These are phyloP conservation scores for Drosophila flavopinicola DNA, from an alignment of 2,888 invertebrate species.

Conservation along the genomic window DNA sequence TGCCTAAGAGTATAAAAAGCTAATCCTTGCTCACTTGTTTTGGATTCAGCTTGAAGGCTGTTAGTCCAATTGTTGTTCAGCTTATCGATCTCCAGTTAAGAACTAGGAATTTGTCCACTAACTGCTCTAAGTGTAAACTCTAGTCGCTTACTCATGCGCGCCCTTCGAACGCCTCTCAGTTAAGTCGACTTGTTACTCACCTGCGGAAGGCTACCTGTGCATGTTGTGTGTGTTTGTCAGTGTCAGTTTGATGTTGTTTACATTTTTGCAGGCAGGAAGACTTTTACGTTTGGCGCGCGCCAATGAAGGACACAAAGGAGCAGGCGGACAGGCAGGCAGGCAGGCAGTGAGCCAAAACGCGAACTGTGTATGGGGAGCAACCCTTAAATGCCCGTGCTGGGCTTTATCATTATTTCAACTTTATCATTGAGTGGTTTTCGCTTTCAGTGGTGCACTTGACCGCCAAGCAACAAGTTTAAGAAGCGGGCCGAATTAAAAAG, in stretches of 20 bases:
- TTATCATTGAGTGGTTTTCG: constrained; percentile 62
- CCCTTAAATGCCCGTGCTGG: constrained; percentile 38
- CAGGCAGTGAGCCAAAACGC: neutral
- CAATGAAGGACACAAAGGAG: constrained; percentile 27
- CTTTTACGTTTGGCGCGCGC: constrained; percentile 41
- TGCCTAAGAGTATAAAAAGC: too few species aligned
- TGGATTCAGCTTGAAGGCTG: too few species aligned
- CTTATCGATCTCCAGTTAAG: neutral
- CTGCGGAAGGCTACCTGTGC: constrained; percentile 13
- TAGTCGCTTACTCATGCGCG: constrained; percentile 69
- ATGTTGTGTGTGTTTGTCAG: constrained; percentile 15
- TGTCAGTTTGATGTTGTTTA: constrained; percentile 65
- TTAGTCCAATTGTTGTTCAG: neutral
- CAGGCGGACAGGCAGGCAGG: neutral
- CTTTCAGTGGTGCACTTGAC: constrained; percentile 72
- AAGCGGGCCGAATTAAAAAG: constrained; percentile 53
- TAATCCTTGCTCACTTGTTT: too few species aligned
- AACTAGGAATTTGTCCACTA: neutral
- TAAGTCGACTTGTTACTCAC: constrained; percentile 16
- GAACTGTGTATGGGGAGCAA: constrained; percentile 7
- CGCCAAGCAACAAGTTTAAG: constrained; percentile 68
- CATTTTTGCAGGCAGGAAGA: constrained; percentile 54
- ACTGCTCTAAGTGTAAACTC: constrained; percentile 13
- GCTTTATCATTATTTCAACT: constrained; percentile 48
- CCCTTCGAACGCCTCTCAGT: neutral